Percentiles rank a stretch among this genome's conserved stretches.
phyloP scores from a whole-genome alignment of 2,113 vertebrate genomes.

The Coptodon rendalli region DNA sequence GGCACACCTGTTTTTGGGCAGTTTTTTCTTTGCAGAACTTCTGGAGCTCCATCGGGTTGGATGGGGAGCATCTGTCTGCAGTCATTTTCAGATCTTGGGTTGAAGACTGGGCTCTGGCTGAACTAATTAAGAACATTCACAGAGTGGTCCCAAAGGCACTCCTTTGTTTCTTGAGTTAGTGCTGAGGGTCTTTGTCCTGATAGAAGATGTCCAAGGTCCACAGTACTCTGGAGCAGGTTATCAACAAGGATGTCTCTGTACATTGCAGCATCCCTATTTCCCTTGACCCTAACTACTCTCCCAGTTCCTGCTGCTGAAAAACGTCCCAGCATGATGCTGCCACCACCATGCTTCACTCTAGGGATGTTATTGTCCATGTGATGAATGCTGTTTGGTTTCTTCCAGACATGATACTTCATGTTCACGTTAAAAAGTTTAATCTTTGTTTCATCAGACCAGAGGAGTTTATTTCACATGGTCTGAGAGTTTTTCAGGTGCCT shows the following conservation, averaged over 20 bases:
- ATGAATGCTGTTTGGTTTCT: not conserved
- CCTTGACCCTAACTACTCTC: not conserved
- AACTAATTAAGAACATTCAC: not conserved
- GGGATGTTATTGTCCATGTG: not conserved
- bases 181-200: not conserved
- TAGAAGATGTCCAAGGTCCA: not conserved
- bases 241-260: not conserved
- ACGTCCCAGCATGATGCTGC: not conserved
- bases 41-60: not conserved
- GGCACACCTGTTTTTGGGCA: not conserved
- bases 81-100: not conserved
- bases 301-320: not conserved
- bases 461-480: not conserved
- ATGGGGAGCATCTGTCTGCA: fast-evolving
- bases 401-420: not conserved
- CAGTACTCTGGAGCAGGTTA: not conserved
- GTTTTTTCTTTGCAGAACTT: not conserved
- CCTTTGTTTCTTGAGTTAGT: not conserved
- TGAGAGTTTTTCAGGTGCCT: not conserved
- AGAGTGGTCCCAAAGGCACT: not conserved
- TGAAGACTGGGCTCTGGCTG: not conserved
- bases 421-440: not conserved
- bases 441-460: not conserved
- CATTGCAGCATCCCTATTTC: not conserved
- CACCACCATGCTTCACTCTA: not conserved